Conservation (phyloP, 53 echinoderm and acorn worm genomes). For the Henricia sp. region DNA sequence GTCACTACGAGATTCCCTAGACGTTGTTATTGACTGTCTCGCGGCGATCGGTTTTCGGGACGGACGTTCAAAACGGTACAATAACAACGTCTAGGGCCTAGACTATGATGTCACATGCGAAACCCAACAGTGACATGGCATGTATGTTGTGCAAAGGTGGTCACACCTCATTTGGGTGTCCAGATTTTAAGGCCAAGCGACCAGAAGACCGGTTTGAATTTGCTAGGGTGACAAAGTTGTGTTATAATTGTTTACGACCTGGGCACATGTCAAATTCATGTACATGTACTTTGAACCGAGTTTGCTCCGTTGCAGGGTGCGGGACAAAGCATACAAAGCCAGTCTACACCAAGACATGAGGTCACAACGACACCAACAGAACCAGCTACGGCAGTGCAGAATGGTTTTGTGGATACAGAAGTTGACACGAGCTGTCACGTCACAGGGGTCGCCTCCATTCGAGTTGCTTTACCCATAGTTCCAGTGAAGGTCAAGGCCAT, state of each 20-base stretch:
- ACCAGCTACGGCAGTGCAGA: not conserved
- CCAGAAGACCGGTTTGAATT: constrained; percentile 28
- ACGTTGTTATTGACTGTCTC: no score
- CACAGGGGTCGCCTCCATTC: not conserved
- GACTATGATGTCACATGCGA: no score
- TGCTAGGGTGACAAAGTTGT: constrained; percentile 37
- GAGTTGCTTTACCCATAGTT: constrained; percentile 21
- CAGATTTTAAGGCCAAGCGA: constrained; percentile 42
- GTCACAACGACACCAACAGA: not conserved
- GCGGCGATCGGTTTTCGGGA: no score
- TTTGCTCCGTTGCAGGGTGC: constrained; percentile 2
- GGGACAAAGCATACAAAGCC: not conserved
- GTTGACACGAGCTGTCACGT: not conserved
- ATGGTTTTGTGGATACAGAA: not conserved
- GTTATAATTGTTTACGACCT: constrained; percentile 55
- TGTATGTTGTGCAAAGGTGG: constrained; percentile 8
- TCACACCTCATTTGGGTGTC: constrained; percentile 51
- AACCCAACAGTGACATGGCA: no score
- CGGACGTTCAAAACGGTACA: no score
- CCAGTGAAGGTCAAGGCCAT: not conserved
- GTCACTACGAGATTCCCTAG: no score
- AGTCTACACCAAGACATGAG: not conserved
- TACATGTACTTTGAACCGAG: constrained; percentile 15
- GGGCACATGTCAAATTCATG: constrained; percentile 58
- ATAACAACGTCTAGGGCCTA: no score